Evolutionary conservation across 2,888 invertebrate genomes (phyloP).

Genomic region (Volucella inflata): DNA sequence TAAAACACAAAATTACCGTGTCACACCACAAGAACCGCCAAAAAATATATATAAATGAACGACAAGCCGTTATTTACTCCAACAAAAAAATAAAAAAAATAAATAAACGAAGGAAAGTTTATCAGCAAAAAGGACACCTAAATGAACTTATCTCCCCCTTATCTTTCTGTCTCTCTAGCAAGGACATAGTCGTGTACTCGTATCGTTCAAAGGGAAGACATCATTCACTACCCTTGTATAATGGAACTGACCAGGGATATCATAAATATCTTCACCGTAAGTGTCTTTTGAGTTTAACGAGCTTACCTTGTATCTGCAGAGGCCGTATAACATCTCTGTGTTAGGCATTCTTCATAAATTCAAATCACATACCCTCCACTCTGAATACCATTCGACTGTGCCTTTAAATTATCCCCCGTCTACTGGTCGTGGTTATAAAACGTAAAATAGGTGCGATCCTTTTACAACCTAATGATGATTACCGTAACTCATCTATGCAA

Average conservation of each 20-base stretch:
- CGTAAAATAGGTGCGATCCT: constrained; percentile 44
- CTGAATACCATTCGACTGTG: background rate
- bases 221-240: constrained; percentile 5
- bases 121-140: constrained; percentile 32
- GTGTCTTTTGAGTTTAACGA: constrained; percentile 71
- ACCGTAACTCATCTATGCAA: constrained; percentile 57
- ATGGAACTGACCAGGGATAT: constrained; percentile 55
- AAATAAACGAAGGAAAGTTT: constrained; percentile 29
- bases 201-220: constrained; percentile 12
- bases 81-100: constrained; percentile 10
- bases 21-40: background rate
- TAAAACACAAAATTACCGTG: constrained; percentile 38
- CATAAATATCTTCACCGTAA: constrained; percentile 47
- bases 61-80: constrained; percentile 25
- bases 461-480: constrained; percentile 46
- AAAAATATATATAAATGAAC: constrained; percentile 5
- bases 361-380: constrained; percentile 13
- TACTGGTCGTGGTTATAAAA: constrained; percentile 23
- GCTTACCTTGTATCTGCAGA: background rate
- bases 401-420: too few relatives aligned
- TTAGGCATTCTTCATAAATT: constrained; percentile 48
- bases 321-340: constrained; percentile 16
- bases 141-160: constrained; percentile 22
- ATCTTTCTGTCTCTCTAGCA: background rate
- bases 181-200: background rate